These are phyloP conservation scores for Otis tarda DNA, from an alignment of 2,113 vertebrate genomes.

Conservation along the genomic window DNA sequence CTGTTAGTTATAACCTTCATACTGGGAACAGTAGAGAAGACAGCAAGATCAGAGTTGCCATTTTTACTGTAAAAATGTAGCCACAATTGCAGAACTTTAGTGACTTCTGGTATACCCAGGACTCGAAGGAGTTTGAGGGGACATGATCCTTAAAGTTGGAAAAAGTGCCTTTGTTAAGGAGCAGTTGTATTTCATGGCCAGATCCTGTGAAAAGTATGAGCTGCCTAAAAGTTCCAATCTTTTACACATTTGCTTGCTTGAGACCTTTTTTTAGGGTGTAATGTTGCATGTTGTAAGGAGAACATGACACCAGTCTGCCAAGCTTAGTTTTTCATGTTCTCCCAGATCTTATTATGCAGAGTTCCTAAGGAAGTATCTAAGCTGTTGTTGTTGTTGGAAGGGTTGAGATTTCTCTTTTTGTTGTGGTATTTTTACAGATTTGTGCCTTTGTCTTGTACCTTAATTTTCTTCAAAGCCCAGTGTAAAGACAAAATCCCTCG, in stretches of 20 bases:
- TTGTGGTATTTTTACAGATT: neutral
- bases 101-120: neutral
- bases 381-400: neutral
- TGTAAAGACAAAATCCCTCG: neutral
- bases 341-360: neutral
- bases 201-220: neutral
- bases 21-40: neutral
- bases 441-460: neutral
- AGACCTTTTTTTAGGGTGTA: neutral
- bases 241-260: neutral
- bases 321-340: neutral
- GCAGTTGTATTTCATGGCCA: neutral
- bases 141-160: neutral
- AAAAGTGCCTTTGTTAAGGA: neutral
- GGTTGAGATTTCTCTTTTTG: neutral
- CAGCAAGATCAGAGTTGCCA: neutral
- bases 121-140: neutral
- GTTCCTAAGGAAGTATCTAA: neutral
- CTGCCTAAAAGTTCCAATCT: neutral
- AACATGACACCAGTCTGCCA: neutral
- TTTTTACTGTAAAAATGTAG: neutral
- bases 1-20: neutral
- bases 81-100: neutral
- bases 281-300: neutral
- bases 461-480: neutral